phyloP scores from a whole-genome alignment of 2,888 invertebrate genomes.

The Lysandra coridon region DNA sequence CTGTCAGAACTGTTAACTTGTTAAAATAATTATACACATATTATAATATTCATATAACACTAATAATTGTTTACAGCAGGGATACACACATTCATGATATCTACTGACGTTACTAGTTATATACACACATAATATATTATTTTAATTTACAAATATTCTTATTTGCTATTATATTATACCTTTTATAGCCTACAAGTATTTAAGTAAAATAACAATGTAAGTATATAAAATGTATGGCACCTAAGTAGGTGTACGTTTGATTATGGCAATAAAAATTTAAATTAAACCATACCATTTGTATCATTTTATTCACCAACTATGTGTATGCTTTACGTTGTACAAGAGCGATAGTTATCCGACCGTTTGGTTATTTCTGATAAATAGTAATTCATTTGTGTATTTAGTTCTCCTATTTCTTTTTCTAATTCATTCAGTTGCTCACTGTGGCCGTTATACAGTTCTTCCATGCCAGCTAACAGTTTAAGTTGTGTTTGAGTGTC shows the following conservation, averaged over 20 bases:
- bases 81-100: background rate
- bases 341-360: slow-evolving; percentile 83
- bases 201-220: background rate
- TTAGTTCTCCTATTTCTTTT: slow-evolving; percentile 82
- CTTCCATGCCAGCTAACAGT: slow-evolving; percentile 86
- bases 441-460: slow-evolving; percentile 84
- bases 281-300: background rate
- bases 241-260: background rate
- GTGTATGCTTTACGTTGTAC: slow-evolving; percentile 62
- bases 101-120: background rate
- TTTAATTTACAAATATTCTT: background rate
- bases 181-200: background rate
- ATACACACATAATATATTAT: background rate
- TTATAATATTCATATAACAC: background rate
- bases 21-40: background rate
- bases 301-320: background rate
- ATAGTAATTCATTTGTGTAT: slow-evolving; percentile 83
- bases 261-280: background rate
- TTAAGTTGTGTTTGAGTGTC: slow-evolving; percentile 87
- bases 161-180: background rate
- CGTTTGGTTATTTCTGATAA: slow-evolving; percentile 81
- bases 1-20: background rate
- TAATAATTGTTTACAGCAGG: too few species aligned
- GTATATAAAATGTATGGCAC: slow-evolving; percentile 1
- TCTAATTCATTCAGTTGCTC: slow-evolving; percentile 80